These are phyloP conservation scores for Osedax frankpressi DNA, from an alignment of 2,888 invertebrate genomes.

Conservation along the genomic window DNA sequence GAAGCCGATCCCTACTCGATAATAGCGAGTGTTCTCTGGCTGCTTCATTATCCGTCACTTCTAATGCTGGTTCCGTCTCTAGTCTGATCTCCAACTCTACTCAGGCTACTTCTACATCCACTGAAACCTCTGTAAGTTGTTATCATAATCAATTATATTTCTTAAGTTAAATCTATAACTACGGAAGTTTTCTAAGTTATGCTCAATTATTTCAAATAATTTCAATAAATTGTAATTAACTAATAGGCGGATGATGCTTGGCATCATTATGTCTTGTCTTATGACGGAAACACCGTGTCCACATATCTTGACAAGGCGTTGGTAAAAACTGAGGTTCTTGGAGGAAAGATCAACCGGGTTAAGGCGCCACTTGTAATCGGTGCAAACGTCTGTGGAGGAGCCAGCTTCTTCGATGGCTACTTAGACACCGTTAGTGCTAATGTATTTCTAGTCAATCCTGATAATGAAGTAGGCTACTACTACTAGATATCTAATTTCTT, in stretches of 20 bases:
- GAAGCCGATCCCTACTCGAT: background rate
- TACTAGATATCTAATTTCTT: too few relatives aligned
- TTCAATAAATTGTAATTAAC: too few relatives aligned
- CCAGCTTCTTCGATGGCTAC: slow-evolving; percentile 8
- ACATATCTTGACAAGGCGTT: background rate
- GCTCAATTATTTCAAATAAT: too few relatives aligned
- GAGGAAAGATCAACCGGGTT: background rate
- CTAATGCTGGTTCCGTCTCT: background rate
- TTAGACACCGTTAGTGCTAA: background rate
- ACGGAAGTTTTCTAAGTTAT: too few relatives aligned
- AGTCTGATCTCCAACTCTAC: background rate
- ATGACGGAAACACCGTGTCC: background rate
- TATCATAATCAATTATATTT: too few relatives aligned
- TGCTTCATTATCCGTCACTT: background rate
- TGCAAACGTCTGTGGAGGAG: background rate
- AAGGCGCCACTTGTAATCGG: slow-evolving; percentile 1
- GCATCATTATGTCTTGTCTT: background rate
- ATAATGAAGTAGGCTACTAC: too few relatives aligned
- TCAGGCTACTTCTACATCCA: background rate
- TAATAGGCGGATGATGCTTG: background rate
- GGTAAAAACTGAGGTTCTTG: background rate
- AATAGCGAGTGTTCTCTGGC: background rate
- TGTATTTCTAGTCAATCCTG: too few relatives aligned
- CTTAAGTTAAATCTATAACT: too few relatives aligned
- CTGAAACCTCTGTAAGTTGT: background rate